These are phyloP conservation scores for Dolichoris vasculosae DNA, from an alignment of 1,140 invertebrate species.

Conservation along the genomic window DNA sequence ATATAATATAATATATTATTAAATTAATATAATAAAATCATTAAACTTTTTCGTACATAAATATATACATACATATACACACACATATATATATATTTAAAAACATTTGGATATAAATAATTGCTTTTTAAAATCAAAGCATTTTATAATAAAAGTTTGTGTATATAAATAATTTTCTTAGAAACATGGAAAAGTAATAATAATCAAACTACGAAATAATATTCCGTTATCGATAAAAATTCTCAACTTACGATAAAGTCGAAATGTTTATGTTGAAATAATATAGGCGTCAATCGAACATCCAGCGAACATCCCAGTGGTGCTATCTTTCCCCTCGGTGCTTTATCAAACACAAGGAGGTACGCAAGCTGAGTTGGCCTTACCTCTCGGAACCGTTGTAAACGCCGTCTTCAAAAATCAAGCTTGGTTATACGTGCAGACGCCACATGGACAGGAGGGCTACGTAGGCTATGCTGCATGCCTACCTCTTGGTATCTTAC, in stretches of 20 bases:
- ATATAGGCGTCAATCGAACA: slow-evolving; percentile 80
- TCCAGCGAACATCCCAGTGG: slow-evolving; percentile 88
- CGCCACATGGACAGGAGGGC: slow-evolving; percentile 85
- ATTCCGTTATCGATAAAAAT: too few species aligned
- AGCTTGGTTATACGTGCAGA: slow-evolving; percentile 88
- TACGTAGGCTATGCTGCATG: slow-evolving; percentile 85
- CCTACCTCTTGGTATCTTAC: slow-evolving; percentile 83
- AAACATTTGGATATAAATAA: too few species aligned
- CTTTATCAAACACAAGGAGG: slow-evolving; percentile 84
- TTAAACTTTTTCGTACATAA: too few species aligned
- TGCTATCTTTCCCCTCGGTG: slow-evolving; percentile 83
- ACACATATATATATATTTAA: too few species aligned
- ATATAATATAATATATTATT: neutral
- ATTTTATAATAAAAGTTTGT: too few species aligned
- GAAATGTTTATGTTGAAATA: neutral
- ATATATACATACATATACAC: too few species aligned
- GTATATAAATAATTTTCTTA: too few species aligned
- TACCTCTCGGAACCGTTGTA: slow-evolving; percentile 87
- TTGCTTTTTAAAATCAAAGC: too few species aligned
- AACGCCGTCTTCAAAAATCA: slow-evolving; percentile 90
- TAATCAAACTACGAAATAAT: too few species aligned
- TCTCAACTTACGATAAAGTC: neutral
- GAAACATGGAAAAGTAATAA: too few species aligned
- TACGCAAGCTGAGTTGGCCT: slow-evolving; percentile 80
- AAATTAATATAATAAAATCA: neutral